phyloP scores from a whole-genome alignment of 2,797 vertebrate species.

The Pelobates cultripes region DNA sequence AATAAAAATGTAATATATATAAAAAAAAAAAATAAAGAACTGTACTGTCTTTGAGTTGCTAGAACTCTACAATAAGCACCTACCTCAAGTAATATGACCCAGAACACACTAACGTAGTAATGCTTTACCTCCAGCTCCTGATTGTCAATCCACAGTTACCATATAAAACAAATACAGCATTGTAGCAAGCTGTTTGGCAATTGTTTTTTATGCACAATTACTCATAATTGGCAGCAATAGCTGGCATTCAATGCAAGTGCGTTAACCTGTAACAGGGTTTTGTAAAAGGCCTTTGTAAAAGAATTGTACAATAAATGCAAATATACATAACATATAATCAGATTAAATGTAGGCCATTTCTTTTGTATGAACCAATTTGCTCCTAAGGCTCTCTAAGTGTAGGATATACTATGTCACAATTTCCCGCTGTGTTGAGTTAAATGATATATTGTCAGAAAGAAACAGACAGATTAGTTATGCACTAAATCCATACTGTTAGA shows the following conservation, averaged over 20 bases:
- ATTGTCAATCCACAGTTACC: constrained; percentile 44
- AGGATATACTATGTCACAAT: no score
- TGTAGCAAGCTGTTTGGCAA: background rate
- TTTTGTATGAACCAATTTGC: background rate
- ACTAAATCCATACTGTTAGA: no score
- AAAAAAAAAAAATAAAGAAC: no score
- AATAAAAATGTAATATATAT: no score
- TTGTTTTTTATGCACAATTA: background rate
- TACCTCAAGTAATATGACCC: no score
- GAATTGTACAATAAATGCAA: background rate
- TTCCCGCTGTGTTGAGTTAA: no score
- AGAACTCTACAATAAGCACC: no score
- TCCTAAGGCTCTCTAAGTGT: no score
- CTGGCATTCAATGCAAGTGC: background rate
- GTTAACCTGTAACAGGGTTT: background rate
- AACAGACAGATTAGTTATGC: no score
- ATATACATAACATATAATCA: background rate
- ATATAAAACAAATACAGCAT: constrained; percentile 7
- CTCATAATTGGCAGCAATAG: background rate
- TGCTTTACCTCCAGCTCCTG: constrained; percentile 6
- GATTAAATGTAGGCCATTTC: background rate
- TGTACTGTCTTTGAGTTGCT: no score
- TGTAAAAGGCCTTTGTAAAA: no score
- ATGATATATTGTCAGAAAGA: no score
- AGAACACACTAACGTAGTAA: constrained; percentile 2